Evolutionary conservation across 2,113 vertebrate genomes (phyloP), one percentile per base, ranked within the genome.

Genomic region (Silurus glanis): DNA sequence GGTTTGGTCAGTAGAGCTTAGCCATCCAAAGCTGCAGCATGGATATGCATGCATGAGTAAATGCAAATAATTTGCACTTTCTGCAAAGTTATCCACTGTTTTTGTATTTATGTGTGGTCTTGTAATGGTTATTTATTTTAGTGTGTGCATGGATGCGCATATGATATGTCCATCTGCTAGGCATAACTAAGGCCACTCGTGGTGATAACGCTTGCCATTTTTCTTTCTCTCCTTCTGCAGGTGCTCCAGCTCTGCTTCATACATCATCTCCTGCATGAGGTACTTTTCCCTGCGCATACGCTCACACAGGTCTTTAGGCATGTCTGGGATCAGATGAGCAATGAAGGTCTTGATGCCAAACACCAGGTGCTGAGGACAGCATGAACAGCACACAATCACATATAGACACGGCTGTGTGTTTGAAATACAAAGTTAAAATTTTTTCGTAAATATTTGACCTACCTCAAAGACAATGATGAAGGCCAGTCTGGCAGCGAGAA

Each of bases 391-490:
- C 16, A 67, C 19, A 17, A 80, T 12, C 45, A 64, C 25, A 59
- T 14, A 69, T 9, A 74, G 37, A 67, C 53, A 28, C 2, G 23
- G 62, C 53, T 23, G 8, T 13, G 10, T 23, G 61, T 74, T 37
- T 21, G 23, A 69, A 83, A 67, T 82, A n/a, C 23, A 25, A 69
- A 69, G 47, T 51, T 37, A 51, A 47, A 55, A 9, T 13, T 51
- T 17, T 53, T 28, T 17, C 59, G 49, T 59, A 37, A 47, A 19
- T 66, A 80, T 72, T 17, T 25, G 51, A 94, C 96, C 93, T 37
- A 99, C 98, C 97, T 99, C 98, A 91, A 99, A 99, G 25, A 99
- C 97, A 3, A 99, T 99, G 85, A 99, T 99, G 94, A 99, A 99
- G 90, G 98, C 98, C 90, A 99, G 83, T 9, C 97, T 95, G 72